Base-by-base conservation (phyloP, 2,113 vertebrate genomes). In the Danio rerio region DNA sequence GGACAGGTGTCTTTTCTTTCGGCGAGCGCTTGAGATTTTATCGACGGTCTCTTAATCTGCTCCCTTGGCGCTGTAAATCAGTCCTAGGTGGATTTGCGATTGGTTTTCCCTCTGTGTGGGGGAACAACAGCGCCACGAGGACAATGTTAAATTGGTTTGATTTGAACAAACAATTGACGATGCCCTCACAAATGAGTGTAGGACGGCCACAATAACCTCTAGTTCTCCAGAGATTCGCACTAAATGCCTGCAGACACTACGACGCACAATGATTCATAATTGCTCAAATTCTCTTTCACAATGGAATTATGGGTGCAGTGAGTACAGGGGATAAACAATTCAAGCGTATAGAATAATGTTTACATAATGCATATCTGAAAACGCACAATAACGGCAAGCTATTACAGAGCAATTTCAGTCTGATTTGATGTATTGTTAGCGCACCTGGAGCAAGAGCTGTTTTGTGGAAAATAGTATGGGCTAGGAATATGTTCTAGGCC, bases 11-110 rank as follows among this genome's bases (percentile, higher is more conserved):
- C 76, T 83, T 85, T 31, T 89, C 87, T 83, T 85, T 68, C 58
- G 55, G 53, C 84, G 78, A 52, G 56, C 71, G 59, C 45, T 75
- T 6, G 82, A 88, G 89, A 89, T 89, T 83, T 76, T 90, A 86
- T 91, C 86, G 10, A 71, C 49, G 56, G 74, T 88, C 45, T 72
- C 88, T 88, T 84, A 84, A 87, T 87, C 85, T 80, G 69, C 10
- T 87, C 70, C 79, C 53, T 74, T 18, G 81, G 82, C 16, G 63
- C 68, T 72, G 80, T 91, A 90, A 92, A 92, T 87, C 90, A 81
- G 49, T 76, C 83, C 86, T 85, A 71, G 55, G 80, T 81, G 43
- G 70, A 86, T 83, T 52, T 80, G 66, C 81, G 85, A 91, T 88
- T 80, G 85, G 81, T 83, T 78, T 1, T 20, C 55, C 59, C 65